Percentiles rank a stretch among this genome's conserved stretches.
Conservation (phyloP, 2,113 vertebrate genomes). For the Ciconia maguari region DNA sequence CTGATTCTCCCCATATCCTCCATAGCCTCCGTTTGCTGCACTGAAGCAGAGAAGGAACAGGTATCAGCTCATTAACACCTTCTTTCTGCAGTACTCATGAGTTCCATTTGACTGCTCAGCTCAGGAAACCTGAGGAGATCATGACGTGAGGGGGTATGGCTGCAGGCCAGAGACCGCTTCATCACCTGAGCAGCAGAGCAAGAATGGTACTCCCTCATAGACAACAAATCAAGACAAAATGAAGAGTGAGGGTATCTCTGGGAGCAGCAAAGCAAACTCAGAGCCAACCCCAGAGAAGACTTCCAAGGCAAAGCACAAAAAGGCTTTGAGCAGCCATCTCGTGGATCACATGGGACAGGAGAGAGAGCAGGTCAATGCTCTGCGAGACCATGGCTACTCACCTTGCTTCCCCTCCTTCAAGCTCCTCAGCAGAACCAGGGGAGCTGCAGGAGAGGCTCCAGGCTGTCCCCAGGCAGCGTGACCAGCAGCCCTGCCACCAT, state of each 20-base stretch:
- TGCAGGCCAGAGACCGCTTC: not conserved
- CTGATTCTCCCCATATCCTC: not conserved
- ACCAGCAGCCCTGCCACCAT: not conserved
- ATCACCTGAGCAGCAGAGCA: not conserved
- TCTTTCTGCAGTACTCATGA: not conserved
- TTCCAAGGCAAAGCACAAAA: not conserved
- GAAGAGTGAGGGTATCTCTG: not conserved
- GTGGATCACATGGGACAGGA: not conserved
- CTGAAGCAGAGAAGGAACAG: not conserved
- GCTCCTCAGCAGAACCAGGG: not conserved
- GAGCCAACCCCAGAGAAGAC: not conserved
- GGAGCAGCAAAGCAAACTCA: not conserved
- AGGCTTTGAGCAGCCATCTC: rapidly evolving
- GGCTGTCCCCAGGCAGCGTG: not conserved
- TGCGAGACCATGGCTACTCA: not conserved
- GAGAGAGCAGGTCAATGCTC: not conserved
- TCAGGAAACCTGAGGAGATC: not conserved
- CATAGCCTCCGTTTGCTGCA: not conserved
- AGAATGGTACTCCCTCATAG: not conserved
- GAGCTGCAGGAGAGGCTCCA: not conserved
- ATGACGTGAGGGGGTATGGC: rapidly evolving
- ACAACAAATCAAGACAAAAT: rapidly evolving
- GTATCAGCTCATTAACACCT: not conserved
- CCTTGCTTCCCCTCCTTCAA: not conserved
- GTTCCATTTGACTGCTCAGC: not conserved